phyloP scores from a whole-genome alignment of 2,888 invertebrate genomes.

The Brachyptera risi region DNA sequence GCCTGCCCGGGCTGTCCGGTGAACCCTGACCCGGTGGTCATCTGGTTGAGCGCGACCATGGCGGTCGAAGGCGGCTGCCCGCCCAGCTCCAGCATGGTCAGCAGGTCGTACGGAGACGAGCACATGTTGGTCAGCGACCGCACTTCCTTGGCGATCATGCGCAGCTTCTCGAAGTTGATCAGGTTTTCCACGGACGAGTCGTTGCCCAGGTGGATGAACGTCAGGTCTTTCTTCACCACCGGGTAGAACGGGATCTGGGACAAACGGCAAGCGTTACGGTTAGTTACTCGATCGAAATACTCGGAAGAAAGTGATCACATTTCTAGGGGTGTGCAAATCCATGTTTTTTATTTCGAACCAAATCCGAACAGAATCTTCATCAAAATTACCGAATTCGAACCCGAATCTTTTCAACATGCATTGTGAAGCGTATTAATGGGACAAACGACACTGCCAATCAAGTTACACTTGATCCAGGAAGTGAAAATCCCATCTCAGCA shows the following conservation, averaged over 20 bases:
- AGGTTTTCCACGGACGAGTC: constrained; percentile 83
- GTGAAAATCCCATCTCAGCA: too few relatives aligned
- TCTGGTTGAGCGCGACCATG: constrained; percentile 83
- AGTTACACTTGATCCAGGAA: too few relatives aligned
- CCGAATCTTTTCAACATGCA: too few relatives aligned
- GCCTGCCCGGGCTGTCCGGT: constrained; percentile 59
- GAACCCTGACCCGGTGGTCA: constrained; percentile 58
- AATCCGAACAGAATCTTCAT: too few relatives aligned
- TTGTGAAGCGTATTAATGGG: too few relatives aligned
- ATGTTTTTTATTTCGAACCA: too few relatives aligned
- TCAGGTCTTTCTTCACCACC: constrained; percentile 90
- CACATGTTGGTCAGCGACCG: constrained; percentile 86
- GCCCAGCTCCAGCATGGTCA: constrained; percentile 75
- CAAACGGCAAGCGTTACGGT: constrained; percentile 23
- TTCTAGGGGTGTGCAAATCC: too few relatives aligned
- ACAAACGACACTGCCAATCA: too few relatives aligned
- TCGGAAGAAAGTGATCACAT: too few relatives aligned
- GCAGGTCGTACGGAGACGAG: constrained; percentile 85
- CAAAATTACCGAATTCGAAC: too few relatives aligned
- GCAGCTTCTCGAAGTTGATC: constrained; percentile 95
- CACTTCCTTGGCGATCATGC: constrained; percentile 98
- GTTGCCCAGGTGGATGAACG: constrained; percentile 97
- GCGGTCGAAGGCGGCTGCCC: constrained; percentile 85
- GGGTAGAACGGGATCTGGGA: constrained; percentile 80
- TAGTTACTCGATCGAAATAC: constrained; percentile 41